These are phyloP conservation scores for Ferrisia virgata DNA, from an alignment of 2,888 invertebrate species.

Conservation along the genomic window DNA sequence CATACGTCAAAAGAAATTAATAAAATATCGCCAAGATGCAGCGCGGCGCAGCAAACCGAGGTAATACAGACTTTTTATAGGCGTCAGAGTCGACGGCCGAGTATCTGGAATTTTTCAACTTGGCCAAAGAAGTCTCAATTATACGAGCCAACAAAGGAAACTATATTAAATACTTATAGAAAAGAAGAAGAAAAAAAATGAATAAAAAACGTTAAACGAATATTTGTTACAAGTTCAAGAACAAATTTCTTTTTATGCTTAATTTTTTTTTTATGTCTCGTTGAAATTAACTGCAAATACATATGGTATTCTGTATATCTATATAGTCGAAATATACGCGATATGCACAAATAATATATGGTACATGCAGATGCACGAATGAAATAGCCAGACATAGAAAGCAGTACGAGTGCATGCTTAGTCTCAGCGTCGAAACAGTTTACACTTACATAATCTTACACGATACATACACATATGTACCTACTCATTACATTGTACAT, in stretches of 20 bases:
- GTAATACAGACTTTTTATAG: background rate
- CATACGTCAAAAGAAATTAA: background rate
- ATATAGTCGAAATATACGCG: background rate
- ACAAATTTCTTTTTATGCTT: background rate
- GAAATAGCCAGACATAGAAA: too few species aligned
- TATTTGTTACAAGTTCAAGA: slow-evolving; percentile 17
- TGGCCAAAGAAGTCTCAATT: background rate
- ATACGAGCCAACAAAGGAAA: background rate
- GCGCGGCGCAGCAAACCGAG: background rate
- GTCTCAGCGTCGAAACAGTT: too few species aligned
- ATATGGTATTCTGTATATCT: background rate
- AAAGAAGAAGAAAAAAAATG: background rate
- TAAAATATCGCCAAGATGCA: background rate
- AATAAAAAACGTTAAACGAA: background rate
- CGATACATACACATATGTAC: too few species aligned
- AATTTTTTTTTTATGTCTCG: background rate
- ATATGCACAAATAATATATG: background rate
- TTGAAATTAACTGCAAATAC: background rate
- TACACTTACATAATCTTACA: too few species aligned
- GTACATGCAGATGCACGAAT: too few species aligned
- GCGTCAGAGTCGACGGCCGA: background rate
- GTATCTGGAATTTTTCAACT: background rate
- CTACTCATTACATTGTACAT: too few species aligned
- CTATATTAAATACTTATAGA: too few species aligned
- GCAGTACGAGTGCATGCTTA: too few species aligned